Base-by-base conservation (phyloP, 2,888 invertebrate genomes). In the Hemicrepidius hirtus region DNA sequence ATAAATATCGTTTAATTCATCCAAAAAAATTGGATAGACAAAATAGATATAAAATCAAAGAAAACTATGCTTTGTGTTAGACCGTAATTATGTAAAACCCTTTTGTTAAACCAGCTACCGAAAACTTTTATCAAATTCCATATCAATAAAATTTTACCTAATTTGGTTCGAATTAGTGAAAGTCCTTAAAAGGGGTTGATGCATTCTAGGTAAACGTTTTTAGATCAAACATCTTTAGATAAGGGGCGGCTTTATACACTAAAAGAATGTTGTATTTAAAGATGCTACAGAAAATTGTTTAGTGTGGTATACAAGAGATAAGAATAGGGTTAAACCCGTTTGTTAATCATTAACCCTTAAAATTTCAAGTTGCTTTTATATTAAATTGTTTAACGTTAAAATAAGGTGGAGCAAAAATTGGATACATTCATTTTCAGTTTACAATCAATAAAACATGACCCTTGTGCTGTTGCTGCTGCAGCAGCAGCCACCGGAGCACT, bases 121-220 rank as follows among this genome's bases (percentile, higher is more conserved):
- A 71, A 71, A 53, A 50, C 24, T 49, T 16, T 71, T 71, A 71
- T 71, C 71, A 62, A 71, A 67, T 63, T 63, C 71, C 32, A 16
- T 62, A 71, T 71, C 71, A 60, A 71, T 67, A 63, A 67, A 67
- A 63, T 50, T 71, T 62, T 67, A 67, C 71, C 71, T 71, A 71
- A 71, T 71, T 71, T 71, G 46, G 67, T 55, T 71, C 66, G 67
- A 71, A 71, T 71, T 71, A 71, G 71, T 71, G 67, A 67, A 67
- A 67, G 71, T 41, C 28, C 50, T 71, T 67, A 62, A 60, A 65
- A 55, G 59, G 62, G 71, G 62, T 67, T 62, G 67, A 71, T 67
- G 53, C 41, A 32, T 59, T 66, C 46, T 46, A 55, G 28, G n/a
- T 46, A 46, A 67, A 67, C 59, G 59, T 59, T 67, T 66, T 67